Percentiles rank a stretch among this genome's conserved stretches.
Conservation (phyloP, 2,797 vertebrate genomes). For the Dipus sagitta region DNA sequence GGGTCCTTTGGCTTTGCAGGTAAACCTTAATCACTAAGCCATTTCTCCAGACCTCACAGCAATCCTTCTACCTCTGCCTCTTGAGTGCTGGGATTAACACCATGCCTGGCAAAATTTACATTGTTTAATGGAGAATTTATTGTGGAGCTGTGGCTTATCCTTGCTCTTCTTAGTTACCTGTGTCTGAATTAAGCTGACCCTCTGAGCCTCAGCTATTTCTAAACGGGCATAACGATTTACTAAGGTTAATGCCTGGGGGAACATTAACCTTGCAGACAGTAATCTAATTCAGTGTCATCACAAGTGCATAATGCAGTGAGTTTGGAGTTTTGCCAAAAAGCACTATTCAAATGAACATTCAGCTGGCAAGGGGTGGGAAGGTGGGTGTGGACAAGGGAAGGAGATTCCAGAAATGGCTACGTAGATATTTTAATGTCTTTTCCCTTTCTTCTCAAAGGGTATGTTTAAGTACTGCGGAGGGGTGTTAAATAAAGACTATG, state of each 20-base stretch:
- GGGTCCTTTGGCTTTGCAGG: no score
- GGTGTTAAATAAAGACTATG: slow-evolving; percentile 38
- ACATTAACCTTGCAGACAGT: slow-evolving; percentile 79
- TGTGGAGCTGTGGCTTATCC: slow-evolving; percentile 51
- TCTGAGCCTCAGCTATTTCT: slow-evolving; percentile 69
- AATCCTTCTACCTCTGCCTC: no score
- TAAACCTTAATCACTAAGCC: no score
- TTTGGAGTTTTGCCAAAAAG: slow-evolving; percentile 74
- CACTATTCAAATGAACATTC: slow-evolving; percentile 76
- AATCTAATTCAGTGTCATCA: slow-evolving; percentile 79
- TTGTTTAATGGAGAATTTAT: slow-evolving; percentile 66
- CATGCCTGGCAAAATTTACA: slow-evolving; percentile 54
- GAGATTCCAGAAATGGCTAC: slow-evolving; percentile 65
- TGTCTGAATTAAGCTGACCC: slow-evolving; percentile 70
- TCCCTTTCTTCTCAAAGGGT: slow-evolving; percentile 42
- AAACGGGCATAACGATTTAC: slow-evolving; percentile 53
- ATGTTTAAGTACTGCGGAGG: slow-evolving; percentile 36
- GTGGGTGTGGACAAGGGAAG: slow-evolving; percentile 65
- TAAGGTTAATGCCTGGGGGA: slow-evolving; percentile 70
- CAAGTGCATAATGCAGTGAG: slow-evolving; percentile 60
- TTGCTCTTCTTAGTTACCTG: slow-evolving; percentile 71
- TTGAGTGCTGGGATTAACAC: no score
- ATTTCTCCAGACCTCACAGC: no score
- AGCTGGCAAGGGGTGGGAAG: slow-evolving; percentile 61
- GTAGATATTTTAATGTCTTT: slow-evolving; percentile 45